Conservation (phyloP, 2,113 vertebrate genomes). For the Sylvicapra grimmia region DNA sequence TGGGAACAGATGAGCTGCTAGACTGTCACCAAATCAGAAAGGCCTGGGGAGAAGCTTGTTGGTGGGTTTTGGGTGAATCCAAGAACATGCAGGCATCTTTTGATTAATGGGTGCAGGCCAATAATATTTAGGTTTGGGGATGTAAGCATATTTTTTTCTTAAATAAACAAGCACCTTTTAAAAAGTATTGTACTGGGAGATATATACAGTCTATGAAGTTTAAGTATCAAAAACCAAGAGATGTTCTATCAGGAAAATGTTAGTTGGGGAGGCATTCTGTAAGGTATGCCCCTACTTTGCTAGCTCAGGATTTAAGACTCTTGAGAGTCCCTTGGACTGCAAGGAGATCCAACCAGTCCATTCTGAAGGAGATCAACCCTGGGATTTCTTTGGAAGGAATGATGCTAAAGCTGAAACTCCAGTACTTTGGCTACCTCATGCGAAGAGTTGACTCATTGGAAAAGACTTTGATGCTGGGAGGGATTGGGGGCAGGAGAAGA, state of each 20-base stretch:
- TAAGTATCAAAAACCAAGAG: background rate
- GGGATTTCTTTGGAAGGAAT: no score
- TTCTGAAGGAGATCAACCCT: no score
- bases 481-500: no score
- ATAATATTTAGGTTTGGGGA: background rate
- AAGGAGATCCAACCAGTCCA: no score
- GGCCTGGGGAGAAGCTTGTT: background rate
- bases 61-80: background rate
- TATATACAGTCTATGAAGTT: background rate
- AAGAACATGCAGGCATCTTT: background rate
- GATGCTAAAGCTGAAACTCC: no score
- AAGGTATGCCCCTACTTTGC: background rate
- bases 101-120: background rate
- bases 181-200: background rate
- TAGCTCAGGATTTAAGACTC: background rate
- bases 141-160: background rate
- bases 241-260: background rate
- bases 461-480: no score
- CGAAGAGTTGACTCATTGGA: no score
- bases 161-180: background rate
- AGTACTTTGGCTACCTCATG: no score
- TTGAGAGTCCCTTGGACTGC: no score
- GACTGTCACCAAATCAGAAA: background rate
- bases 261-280: background rate
- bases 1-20: background rate